Conservation (phyloP, 2,113 vertebrate genomes). For the Connochaetes taurinus region DNA sequence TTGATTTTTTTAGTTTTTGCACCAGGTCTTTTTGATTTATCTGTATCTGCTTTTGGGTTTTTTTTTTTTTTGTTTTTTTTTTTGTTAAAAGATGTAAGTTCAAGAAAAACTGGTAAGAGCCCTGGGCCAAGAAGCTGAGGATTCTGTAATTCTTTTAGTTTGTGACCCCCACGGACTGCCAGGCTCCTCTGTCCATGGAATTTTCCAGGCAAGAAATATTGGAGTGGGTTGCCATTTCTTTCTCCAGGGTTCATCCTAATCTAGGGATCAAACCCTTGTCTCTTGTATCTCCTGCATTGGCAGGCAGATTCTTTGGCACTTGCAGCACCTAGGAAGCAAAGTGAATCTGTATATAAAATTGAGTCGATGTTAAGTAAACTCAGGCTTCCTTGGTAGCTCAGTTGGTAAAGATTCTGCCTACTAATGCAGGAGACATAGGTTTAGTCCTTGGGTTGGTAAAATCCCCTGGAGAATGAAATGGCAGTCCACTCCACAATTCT, state of each 20-base stretch:
- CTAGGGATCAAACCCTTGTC: background rate
- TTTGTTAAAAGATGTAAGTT: slow-evolving; percentile 27
- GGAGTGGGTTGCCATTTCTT: background rate
- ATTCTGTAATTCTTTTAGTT: slow-evolving; percentile 44
- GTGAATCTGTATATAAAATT: slow-evolving; percentile 61
- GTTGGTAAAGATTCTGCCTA: background rate
- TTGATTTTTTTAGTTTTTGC: background rate
- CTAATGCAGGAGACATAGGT: background rate
- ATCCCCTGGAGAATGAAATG: background rate
- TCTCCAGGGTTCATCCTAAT: background rate
- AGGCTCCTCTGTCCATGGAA: background rate
- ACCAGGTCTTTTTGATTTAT: background rate
- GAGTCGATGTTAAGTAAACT: slow-evolving; percentile 65
- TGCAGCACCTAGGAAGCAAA: background rate
- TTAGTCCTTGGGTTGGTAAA: background rate
- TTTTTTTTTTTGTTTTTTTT: background rate
- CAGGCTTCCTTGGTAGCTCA: background rate
- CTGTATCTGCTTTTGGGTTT: background rate
- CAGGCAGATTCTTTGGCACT: background rate
- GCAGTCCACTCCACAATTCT: background rate
- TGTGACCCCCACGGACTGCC: background rate
- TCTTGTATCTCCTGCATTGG: background rate
- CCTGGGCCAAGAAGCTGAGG: slow-evolving; percentile 17
- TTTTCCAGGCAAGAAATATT: background rate
- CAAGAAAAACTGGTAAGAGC: background rate